These are phyloP conservation scores for Hyalella azteca DNA, from an alignment of 2,888 invertebrate genomes.

Conservation along the genomic window DNA sequence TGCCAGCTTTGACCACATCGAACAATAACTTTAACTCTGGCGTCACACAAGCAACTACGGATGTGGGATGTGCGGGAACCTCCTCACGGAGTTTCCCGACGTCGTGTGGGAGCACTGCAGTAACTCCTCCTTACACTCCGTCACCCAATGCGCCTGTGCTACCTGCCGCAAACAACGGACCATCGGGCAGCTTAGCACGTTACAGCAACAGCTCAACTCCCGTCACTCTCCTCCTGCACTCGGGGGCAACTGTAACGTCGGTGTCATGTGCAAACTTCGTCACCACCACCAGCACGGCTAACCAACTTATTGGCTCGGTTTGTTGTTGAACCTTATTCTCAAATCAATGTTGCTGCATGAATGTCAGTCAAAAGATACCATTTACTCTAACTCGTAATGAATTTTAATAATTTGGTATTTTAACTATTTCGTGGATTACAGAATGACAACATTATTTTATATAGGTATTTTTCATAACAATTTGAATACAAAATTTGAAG, in stretches of 20 bases:
- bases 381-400: too few relatives aligned
- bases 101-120: not conserved
- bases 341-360: too few relatives aligned
- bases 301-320: not conserved
- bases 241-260: not conserved
- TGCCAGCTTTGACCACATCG: not conserved
- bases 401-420: too few relatives aligned
- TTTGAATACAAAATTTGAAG: too few relatives aligned
- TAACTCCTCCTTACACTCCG: conserved; percentile 9
- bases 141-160: conserved; percentile 14
- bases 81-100: not conserved
- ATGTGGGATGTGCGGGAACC: not conserved
- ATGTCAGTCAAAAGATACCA: too few relatives aligned
- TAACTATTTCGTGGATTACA: too few relatives aligned
- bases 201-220: conserved; percentile 10
- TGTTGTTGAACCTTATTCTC: too few relatives aligned
- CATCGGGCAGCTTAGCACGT: not conserved
- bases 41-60: not conserved
- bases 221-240: conserved; percentile 7
- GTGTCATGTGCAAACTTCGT: conserved; percentile 13
- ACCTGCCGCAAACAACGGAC: not conserved
- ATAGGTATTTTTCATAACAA: too few relatives aligned
- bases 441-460: too few relatives aligned
- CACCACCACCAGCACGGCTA: conserved; percentile 30
- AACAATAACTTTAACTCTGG: not conserved